Percentiles rank a stretch among this genome's conserved stretches.
Evolutionary conservation across 2,888 invertebrate species (phyloP).

Genomic region (Nomada fabriciana): DNA sequence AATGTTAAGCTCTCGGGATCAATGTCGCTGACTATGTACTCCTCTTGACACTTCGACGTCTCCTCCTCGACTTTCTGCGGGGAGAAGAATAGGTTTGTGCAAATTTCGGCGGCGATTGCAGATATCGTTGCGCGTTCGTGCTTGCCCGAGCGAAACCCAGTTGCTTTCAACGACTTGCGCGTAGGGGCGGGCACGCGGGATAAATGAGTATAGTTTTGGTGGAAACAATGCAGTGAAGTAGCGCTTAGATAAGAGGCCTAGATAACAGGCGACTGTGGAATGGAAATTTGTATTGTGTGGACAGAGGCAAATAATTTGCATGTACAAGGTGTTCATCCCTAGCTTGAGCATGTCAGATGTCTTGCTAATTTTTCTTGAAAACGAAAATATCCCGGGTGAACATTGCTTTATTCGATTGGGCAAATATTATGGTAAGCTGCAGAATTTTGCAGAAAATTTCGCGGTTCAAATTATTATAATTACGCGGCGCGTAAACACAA

Average conservation of each 20-base stretch:
- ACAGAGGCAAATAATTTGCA: no score
- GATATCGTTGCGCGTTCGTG: not conserved
- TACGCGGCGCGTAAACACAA: constrained; percentile 38
- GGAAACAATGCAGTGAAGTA: no score
- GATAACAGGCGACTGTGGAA: no score
- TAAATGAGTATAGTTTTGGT: not conserved
- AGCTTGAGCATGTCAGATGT: no score
- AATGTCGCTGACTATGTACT: constrained; percentile 77
- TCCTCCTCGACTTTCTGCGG: constrained; percentile 69
- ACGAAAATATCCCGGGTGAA: no score
- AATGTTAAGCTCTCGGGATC: constrained; percentile 77
- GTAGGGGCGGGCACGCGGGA: not conserved
- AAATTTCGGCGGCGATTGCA: not conserved
- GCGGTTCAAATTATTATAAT: constrained; percentile 27
- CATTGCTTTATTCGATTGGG: no score
- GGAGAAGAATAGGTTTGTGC: constrained; percentile 30
- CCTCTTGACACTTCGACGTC: constrained; percentile 72
- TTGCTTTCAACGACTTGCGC: constrained; percentile 5
- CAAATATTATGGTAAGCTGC: no score
- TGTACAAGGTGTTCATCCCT: no score
- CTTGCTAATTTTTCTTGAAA: no score
- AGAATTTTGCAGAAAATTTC: constrained; percentile 17
- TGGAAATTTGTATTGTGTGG: no score
- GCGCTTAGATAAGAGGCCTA: no score
- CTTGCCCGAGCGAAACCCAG: constrained; percentile 6